Conservation (phyloP, 2,797 vertebrate genomes). For the Callimico goeldii region DNA sequence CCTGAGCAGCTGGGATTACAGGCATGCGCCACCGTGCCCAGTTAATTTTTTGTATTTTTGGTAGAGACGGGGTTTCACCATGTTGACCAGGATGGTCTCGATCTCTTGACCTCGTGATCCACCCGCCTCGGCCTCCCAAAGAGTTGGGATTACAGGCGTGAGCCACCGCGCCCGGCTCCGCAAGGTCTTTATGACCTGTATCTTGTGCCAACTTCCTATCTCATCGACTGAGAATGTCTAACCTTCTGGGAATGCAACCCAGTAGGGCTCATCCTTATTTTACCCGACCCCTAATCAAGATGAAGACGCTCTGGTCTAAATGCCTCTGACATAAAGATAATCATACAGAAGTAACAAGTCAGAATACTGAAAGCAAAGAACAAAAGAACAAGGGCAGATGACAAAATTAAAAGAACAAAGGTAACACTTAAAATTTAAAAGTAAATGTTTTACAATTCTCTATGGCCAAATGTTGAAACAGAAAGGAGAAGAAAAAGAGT, state of each 20-base stretch:
- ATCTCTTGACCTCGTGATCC: too few relatives aligned
- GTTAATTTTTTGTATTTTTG: too few relatives aligned
- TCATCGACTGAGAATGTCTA: neutral
- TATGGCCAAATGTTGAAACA: neutral
- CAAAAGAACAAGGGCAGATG: neutral
- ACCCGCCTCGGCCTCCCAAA: too few relatives aligned
- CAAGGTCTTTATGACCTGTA: neutral
- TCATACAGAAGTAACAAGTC: neutral
- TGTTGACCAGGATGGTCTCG: too few relatives aligned
- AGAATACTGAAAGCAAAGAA: neutral
- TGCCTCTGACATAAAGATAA: neutral
- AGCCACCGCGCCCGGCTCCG: too few relatives aligned
- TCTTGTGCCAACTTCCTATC: neutral
- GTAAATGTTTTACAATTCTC: neutral
- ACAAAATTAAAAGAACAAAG: neutral
- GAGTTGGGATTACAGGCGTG: too few relatives aligned
- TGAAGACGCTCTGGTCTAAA: neutral
- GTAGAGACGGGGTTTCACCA: too few relatives aligned
- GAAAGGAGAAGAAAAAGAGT: neutral
- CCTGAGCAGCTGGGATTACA: too few relatives aligned
- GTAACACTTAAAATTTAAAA: neutral
- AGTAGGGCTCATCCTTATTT: neutral
- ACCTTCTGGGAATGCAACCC: neutral
- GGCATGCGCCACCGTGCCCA: too few relatives aligned
- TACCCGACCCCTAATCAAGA: neutral